These are phyloP conservation scores for Menura novaehollandiae DNA, from an alignment of 2,113 vertebrate species.

Conservation along the genomic window DNA sequence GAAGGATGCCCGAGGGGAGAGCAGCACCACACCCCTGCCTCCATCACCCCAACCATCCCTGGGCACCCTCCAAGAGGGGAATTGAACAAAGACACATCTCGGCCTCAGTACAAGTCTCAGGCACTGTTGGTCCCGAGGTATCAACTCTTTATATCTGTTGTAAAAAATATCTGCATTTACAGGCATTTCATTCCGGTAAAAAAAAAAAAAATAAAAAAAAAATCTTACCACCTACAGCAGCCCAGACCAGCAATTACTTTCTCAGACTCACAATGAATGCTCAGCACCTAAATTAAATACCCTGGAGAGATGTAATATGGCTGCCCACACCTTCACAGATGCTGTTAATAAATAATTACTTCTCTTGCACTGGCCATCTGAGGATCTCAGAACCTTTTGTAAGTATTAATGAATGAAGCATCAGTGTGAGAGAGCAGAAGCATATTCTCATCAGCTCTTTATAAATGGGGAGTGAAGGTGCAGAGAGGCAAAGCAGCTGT, in stretches of 20 bases:
- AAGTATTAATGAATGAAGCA: constrained; percentile 46
- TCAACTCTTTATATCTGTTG: neutral
- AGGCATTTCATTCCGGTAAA: neutral
- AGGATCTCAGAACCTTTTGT: constrained; percentile 52
- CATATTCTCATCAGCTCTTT: constrained; percentile 7
- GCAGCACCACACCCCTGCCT: rapidly evolving
- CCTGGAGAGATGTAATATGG: constrained; percentile 26
- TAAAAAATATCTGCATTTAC: neutral
- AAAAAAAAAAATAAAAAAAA: no score
- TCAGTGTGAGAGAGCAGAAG: neutral
- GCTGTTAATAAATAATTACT: constrained; percentile 61
- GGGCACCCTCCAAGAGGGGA: rapidly evolving
- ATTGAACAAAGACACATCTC: neutral
- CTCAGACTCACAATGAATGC: constrained; percentile 34
- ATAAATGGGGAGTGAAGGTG: neutral
- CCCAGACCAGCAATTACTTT: constrained; percentile 39
- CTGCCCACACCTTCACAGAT: constrained; percentile 40
- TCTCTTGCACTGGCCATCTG: constrained; percentile 43
- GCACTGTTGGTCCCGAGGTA: neutral
- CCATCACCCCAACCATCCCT: neutral
- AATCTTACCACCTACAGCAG: neutral
- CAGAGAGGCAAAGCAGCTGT: neutral
- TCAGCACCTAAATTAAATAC: constrained; percentile 63
- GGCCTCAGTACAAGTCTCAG: neutral
- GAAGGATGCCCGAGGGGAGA: neutral